A percentile compares a stretch with the other conserved stretches of the same genome.
Conservation (phyloP, 1,140 invertebrate species). For the Arctopsyche grandis region DNA sequence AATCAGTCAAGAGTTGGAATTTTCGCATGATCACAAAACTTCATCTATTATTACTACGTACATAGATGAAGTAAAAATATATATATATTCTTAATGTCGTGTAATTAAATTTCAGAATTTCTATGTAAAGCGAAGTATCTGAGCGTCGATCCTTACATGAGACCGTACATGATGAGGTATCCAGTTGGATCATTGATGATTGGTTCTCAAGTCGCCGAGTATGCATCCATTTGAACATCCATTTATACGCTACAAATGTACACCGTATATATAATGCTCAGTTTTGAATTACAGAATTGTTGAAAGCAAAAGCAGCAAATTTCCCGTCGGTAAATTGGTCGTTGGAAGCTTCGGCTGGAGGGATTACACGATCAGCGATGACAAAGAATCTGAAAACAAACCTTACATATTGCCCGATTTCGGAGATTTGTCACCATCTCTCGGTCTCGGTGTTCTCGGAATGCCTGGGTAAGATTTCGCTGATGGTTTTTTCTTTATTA, state of each 20-base stretch:
- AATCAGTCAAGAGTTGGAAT: too few relatives aligned
- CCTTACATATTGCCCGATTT: constrained; percentile 58
- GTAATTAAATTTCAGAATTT: constrained; percentile 58
- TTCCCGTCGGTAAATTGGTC: constrained; percentile 64
- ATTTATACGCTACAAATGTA: constrained; percentile 51
- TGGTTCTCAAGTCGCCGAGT: constrained; percentile 58
- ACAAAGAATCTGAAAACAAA: constrained; percentile 57
- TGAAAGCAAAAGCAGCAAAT: constrained; percentile 65
- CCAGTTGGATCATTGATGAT: constrained; percentile 56
- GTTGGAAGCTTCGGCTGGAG: constrained; percentile 68
- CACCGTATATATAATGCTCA: not conserved
- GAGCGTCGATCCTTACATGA: constrained; percentile 65
- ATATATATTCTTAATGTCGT: too few relatives aligned
- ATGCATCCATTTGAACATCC: not conserved
- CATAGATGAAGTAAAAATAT: too few relatives aligned
- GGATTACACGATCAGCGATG: constrained; percentile 60
- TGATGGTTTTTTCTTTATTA: not conserved
- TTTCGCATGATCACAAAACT: too few relatives aligned
- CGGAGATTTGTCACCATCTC: constrained; percentile 57
- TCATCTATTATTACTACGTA: too few relatives aligned
- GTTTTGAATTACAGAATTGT: constrained; percentile 56
- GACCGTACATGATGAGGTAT: constrained; percentile 55
- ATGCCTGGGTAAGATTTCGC: constrained; percentile 60
- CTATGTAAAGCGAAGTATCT: constrained; percentile 62
- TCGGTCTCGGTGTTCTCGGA: constrained; percentile 60